These are phyloP conservation scores for Spinibarbus caldwelli DNA, from an alignment of 2,797 vertebrate genomes.

Conservation along the genomic window DNA sequence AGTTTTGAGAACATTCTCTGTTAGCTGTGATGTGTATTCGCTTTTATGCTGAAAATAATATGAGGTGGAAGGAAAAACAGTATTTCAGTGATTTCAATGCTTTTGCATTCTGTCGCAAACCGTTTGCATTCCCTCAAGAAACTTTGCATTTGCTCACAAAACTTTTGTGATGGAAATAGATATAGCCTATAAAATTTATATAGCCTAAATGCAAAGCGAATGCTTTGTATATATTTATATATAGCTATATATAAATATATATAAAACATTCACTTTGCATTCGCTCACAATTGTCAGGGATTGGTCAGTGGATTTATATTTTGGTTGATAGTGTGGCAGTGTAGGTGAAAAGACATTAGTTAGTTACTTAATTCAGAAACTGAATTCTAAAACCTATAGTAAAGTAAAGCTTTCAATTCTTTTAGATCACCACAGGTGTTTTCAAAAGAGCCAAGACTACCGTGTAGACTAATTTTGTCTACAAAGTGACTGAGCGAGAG, in stretches of 20 bases:
- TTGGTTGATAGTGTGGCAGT: neutral
- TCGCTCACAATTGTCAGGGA: neutral
- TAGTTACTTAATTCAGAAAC: neutral
- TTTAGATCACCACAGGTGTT: conserved; percentile 7
- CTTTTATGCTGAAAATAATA: no score
- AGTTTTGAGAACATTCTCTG: neutral
- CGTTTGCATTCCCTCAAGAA: neutral
- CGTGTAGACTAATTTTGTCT: conserved; percentile 41
- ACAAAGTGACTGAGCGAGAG: conserved; percentile 28
- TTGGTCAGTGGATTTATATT: neutral
- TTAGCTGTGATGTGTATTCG: no score
- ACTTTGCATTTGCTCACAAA: neutral
- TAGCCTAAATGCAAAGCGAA: no score
- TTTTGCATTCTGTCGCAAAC: neutral
- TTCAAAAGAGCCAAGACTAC: conserved; percentile 30
- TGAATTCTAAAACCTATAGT: neutral
- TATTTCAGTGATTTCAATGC: no score
- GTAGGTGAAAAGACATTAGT: neutral
- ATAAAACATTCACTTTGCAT: no score
- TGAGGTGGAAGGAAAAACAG: no score
- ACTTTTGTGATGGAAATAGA: neutral
- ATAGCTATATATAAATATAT: no score
- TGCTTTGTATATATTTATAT: no score
- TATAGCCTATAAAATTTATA: no score
- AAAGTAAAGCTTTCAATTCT: conserved; percentile 5